Evolutionary conservation across 2,113 vertebrate species (phyloP), one percentile per base, ranked within the genome.

Genomic region (Solea solea): DNA sequence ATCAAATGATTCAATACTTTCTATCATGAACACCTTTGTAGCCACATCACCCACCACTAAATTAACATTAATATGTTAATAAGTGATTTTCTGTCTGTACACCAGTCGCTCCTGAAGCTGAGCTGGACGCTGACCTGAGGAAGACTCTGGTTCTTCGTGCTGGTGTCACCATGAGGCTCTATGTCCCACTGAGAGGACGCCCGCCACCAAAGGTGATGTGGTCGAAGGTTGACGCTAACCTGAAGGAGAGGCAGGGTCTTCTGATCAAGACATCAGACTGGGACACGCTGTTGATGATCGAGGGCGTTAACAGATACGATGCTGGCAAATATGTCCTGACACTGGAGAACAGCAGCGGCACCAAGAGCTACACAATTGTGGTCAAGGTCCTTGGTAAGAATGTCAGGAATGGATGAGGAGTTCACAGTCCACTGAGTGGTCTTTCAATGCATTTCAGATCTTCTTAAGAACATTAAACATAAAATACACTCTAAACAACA

Each of bases 301-400:
- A 99, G 93, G 93, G 96, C 51, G 88, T 99, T 11, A 97, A 97
- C 90, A 95, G 96, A 94, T 99, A 97, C 0, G 98, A 99, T 83
- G 96, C 97, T 68, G 98, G 97, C 76, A 99, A 99, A 94, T 99
- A 99, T 0, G 90, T 98, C 28, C 90, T 99, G 63, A 93, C 93
- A 21, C 90, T 99, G 66, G 97, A 99, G 84, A 99, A 99, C 85
- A 96, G 93, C 88, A 96, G 96, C 64, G 98, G 98, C 67, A 91
- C 95, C 75, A 99, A 99, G 81, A 92, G 94, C 45, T 99, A 98
- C 61, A 97, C 95, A 53, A 96, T 99, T 53, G 93, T 96, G 46
- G 96, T 99, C 25, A 99, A 99, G 91, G 96, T 99, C 72, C 96
- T 95, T n/a, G 98, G 98, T 99, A 95, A 95, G 95, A 89, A 74